Evolutionary conservation across 2,888 invertebrate genomes (phyloP).

Genomic region (Nymphalis urticae): DNA sequence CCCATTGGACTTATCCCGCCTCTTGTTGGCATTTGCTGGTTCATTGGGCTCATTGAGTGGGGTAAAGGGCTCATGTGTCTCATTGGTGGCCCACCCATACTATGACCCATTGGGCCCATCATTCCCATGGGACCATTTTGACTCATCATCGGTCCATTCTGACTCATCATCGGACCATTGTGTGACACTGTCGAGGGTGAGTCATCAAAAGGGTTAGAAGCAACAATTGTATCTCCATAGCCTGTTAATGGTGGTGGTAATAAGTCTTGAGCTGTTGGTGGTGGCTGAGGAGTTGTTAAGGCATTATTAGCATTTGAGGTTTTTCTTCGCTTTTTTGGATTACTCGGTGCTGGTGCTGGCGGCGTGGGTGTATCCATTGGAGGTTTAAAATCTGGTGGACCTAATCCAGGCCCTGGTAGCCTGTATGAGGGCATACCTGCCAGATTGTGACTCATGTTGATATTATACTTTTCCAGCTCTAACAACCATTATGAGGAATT

Average conservation of each 20-base stretch:
- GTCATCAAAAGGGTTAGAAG: slow-evolving; percentile 97
- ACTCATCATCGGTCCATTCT: slow-evolving; percentile 85
- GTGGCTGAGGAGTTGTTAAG: slow-evolving; percentile 85
- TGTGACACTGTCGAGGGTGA: slow-evolving; percentile 85
- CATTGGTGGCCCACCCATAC: slow-evolving; percentile 84
- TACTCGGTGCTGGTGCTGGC: slow-evolving; percentile 89
- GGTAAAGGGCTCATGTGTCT: slow-evolving; percentile 84
- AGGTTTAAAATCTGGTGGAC: slow-evolving; percentile 87
- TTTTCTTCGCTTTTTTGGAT: slow-evolving; percentile 93
- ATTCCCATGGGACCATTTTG: slow-evolving; percentile 86
- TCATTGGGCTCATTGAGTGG: slow-evolving; percentile 84
- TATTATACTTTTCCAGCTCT: slow-evolving; percentile 65
- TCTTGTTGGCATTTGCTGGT: slow-evolving; percentile 83
- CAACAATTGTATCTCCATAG: slow-evolving; percentile 96
- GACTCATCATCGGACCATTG: slow-evolving; percentile 83
- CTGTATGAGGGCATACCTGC: slow-evolving; percentile 90
- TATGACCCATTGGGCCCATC: slow-evolving; percentile 82
- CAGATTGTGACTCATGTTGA: slow-evolving; percentile 89
- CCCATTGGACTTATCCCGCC: slow-evolving; percentile 86
- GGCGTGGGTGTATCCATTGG: slow-evolving; percentile 85
- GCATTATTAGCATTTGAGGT: slow-evolving; percentile 87
- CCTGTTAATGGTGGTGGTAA: slow-evolving; percentile 93
- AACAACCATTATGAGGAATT: slow-evolving; percentile 63
- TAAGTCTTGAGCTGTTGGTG: slow-evolving; percentile 88
- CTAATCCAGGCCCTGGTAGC: slow-evolving; percentile 87